A percentile compares a stretch with the other conserved stretches of the same genome.
These are phyloP conservation scores for Heliconius hewitsoni DNA, from an alignment of 1,140 invertebrate species.

Conservation along the genomic window DNA sequence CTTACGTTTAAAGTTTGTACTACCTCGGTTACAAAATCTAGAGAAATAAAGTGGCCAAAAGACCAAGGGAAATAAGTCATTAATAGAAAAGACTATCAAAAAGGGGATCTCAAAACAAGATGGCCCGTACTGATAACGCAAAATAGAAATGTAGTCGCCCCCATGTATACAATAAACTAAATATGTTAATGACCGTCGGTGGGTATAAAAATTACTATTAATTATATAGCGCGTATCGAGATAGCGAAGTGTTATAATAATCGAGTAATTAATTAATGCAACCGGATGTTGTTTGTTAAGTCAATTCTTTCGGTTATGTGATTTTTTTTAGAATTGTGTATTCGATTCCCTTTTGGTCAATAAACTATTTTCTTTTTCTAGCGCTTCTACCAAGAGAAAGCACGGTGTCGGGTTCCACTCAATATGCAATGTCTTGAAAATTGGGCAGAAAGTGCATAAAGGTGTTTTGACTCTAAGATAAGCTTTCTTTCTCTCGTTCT, in stretches of 20 bases:
- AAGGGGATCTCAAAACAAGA: conserved; percentile 57
- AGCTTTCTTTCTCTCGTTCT: too few species aligned
- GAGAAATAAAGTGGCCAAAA: conserved; percentile 32
- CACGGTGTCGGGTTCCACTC: too few species aligned
- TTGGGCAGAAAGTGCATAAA: too few species aligned
- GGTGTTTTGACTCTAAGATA: too few species aligned
- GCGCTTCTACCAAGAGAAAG: too few species aligned
- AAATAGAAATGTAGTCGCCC: conserved; percentile 40
- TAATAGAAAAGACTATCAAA: conserved; percentile 68
- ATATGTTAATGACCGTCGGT: conserved; percentile 24
- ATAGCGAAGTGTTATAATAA: conserved; percentile 31
- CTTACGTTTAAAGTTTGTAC: not conserved
- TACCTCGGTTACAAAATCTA: not conserved
- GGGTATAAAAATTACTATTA: conserved; percentile 23
- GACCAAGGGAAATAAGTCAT: conserved; percentile 66
- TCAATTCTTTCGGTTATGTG: not conserved
- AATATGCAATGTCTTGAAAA: too few species aligned
- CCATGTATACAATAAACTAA: conserved; percentile 34
- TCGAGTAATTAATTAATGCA: conserved; percentile 27
- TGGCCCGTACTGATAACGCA: conserved; percentile 49
- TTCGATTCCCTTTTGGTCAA: too few species aligned
- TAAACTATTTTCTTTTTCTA: too few species aligned
- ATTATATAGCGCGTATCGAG: conserved; percentile 18
- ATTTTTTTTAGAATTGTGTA: not conserved
- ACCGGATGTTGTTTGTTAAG: conserved; percentile 16